phyloP scores from a whole-genome alignment of 92 coral and sea anemone genomes.

The Umimayanthus chanpuru region DNA sequence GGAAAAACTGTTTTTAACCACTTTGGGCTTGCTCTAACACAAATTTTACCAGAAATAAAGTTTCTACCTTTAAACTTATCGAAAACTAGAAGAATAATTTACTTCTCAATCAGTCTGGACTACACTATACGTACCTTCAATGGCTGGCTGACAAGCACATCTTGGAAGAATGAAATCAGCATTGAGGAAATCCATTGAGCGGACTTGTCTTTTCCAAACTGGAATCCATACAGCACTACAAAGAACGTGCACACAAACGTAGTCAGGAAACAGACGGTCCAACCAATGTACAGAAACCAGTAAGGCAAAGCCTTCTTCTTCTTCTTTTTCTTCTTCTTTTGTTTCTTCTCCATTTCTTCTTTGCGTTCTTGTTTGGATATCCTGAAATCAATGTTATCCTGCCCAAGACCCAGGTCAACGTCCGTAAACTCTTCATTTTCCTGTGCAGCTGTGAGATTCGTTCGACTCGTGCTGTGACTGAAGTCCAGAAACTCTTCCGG shows the following conservation, averaged over 20 bases:
- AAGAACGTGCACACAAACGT: constrained; percentile 83
- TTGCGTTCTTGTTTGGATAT: constrained; percentile 83
- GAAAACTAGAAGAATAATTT: no score
- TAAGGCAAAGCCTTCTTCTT: constrained; percentile 85
- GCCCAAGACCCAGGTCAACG: constrained; percentile 67
- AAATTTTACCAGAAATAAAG: neutral
- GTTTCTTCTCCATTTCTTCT: constrained; percentile 74
- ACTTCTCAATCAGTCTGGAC: neutral
- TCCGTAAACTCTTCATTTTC: constrained; percentile 45
- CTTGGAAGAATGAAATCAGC: constrained; percentile 92
- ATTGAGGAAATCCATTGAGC: constrained; percentile 93
- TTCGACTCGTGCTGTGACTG: constrained; percentile 57
- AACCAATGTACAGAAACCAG: constrained; percentile 89
- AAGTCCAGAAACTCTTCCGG: constrained; percentile 76
- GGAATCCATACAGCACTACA: constrained; percentile 90
- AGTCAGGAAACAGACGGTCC: constrained; percentile 79
- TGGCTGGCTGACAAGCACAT: constrained; percentile 91
- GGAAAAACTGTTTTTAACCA: no score
- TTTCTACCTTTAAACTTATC: no score
- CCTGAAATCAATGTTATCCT: constrained; percentile 78
- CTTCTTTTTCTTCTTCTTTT: constrained; percentile 78
- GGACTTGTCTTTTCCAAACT: constrained; percentile 91
- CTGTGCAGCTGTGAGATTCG: constrained; percentile 55
- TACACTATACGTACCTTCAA: constrained; percentile 52
- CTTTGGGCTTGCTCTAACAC: neutral